Evolutionary conservation across 2,888 invertebrate species (phyloP).

Genomic region (Pinctada fucata): DNA sequence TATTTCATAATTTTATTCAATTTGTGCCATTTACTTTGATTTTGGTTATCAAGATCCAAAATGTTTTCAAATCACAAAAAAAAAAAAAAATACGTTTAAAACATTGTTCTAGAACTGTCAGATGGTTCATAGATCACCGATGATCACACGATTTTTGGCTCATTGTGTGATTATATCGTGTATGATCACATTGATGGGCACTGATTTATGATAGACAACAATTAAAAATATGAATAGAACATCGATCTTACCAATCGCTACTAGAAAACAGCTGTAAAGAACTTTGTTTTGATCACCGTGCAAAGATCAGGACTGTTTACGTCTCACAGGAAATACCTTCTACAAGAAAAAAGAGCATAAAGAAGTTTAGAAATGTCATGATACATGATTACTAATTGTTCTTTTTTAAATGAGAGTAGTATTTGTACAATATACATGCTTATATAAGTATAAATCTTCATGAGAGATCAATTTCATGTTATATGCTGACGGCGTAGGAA

Average conservation of each 20-base stretch:
- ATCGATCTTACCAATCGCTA: neutral
- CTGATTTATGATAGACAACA: neutral
- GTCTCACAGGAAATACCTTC: neutral
- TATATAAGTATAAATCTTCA: too few relatives aligned
- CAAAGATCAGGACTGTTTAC: neutral
- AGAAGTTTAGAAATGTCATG: too few relatives aligned
- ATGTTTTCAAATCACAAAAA: neutral
- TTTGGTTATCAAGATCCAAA: neutral
- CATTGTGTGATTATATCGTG: slow-evolving; percentile 2
- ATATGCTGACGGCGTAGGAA: too few relatives aligned
- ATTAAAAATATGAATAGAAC: neutral
- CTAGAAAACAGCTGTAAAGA: neutral
- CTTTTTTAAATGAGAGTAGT: too few relatives aligned
- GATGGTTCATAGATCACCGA: too few relatives aligned
- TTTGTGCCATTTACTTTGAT: neutral
- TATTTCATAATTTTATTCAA: neutral
- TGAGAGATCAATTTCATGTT: too few relatives aligned
- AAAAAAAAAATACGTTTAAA: neutral
- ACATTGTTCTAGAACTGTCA: neutral
- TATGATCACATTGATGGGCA: neutral
- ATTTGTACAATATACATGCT: too few relatives aligned
- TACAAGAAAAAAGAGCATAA: neutral
- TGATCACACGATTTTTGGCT: slow-evolving; percentile 15
- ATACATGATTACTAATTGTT: too few relatives aligned
- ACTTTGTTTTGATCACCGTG: neutral